Conservation (phyloP, 2,113 vertebrate species). For the Monarcha castaneiventris region DNA sequence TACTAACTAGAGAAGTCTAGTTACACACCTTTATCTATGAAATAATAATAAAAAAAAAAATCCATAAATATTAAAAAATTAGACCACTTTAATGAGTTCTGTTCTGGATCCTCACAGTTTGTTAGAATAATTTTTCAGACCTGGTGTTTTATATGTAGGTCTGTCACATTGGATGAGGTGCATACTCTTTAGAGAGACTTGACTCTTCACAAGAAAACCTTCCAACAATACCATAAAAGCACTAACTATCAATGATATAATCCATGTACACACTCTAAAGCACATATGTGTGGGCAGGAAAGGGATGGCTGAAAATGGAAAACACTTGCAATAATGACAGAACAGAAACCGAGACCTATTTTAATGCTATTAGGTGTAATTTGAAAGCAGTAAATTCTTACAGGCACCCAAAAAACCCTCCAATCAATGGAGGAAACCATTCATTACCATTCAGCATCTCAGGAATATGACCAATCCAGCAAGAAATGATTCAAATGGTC, state of each 20-base stretch:
- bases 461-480: neutral
- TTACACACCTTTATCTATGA: neutral
- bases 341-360: neutral
- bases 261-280: neutral
- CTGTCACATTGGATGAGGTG: neutral
- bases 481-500: neutral
- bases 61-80: neutral
- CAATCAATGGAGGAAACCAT: neutral
- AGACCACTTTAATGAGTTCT: neutral
- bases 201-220: neutral
- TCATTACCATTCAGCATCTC: neutral
- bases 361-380: neutral
- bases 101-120: neutral
- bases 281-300: neutral
- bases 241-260: neutral
- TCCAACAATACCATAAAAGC: neutral
- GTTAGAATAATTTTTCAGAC: neutral
- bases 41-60: neutral
- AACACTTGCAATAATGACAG: neutral
- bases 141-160: neutral
- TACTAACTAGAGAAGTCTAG: neutral
- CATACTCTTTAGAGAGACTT: neutral
- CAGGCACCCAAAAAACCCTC: rapidly evolving
- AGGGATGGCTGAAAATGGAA: neutral
- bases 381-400: neutral